A percentile compares a stretch with the other conserved stretches of the same genome.
These are phyloP conservation scores for Drosophila prosaltans DNA, from an alignment of 1,140 invertebrate genomes.

Conservation along the genomic window DNA sequence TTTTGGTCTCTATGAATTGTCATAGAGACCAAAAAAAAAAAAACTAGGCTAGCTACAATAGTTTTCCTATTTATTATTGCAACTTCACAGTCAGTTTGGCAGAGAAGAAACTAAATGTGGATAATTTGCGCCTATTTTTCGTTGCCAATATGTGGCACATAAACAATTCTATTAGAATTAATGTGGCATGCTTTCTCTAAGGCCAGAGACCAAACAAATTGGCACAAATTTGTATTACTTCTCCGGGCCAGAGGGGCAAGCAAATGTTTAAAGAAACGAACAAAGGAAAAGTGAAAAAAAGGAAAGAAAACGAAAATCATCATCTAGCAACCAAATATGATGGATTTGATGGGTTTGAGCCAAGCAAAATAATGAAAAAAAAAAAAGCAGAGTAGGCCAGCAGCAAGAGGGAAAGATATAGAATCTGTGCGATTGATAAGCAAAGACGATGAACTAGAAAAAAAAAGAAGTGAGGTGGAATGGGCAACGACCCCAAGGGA, in stretches of 20 bases:
- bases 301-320: too few species aligned
- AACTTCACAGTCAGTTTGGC: conserved; percentile 46
- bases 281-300: conserved; percentile 4
- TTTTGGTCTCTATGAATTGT: too few species aligned
- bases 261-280: conserved; percentile 15
- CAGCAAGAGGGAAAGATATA: conserved; percentile 6
- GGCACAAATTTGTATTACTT: conserved; percentile 69
- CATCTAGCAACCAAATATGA: conserved; percentile 51
- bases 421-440: too few species aligned
- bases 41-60: too few species aligned
- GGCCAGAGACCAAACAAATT: conserved; percentile 70
- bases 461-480: conserved; percentile 34
- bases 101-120: conserved; percentile 37
- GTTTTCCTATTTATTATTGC: conserved; percentile 18
- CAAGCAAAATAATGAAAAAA: conserved; percentile 15
- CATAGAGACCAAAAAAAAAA: too few species aligned
- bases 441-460: neutral
- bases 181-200: conserved; percentile 73
- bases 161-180: conserved; percentile 82
- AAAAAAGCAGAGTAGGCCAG: neutral
- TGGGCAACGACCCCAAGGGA: conserved; percentile 25
- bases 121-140: conserved; percentile 44
- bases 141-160: conserved; percentile 60
- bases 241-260: neutral
- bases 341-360: conserved; percentile 74